Conservation (phyloP, 2,113 vertebrate species). For the Halichoerus grypus region DNA sequence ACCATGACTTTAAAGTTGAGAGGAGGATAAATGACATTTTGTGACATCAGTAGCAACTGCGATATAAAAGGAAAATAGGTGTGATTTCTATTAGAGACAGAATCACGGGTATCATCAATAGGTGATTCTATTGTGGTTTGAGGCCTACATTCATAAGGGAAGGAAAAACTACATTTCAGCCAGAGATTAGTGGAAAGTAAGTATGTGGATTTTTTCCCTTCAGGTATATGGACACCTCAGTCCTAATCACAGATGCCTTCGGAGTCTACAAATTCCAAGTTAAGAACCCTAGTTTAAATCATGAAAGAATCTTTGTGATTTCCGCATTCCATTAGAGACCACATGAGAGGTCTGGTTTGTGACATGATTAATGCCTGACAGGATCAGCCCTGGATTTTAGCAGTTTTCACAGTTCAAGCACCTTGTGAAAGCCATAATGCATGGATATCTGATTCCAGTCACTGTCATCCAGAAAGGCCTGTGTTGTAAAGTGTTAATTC, state of each 20-base stretch:
- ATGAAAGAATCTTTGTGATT: background rate
- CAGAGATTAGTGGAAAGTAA: conserved; percentile 57
- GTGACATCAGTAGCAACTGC: conserved; percentile 17
- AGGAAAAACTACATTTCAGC: conserved; percentile 43
- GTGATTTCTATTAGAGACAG: conserved; percentile 45
- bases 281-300: background rate
- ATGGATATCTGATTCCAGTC: background rate
- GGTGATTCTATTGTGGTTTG: background rate
- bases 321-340: background rate
- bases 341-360: conserved; percentile 21
- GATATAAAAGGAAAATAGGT: conserved; percentile 48
- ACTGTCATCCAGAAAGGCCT: background rate
- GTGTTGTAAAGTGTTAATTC: conserved; percentile 40
- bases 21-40: conserved; percentile 49
- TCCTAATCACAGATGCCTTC: background rate
- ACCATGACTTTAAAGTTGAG: conserved; percentile 49
- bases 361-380: background rate
- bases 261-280: background rate
- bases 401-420: conserved; percentile 16
- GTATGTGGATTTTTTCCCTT: background rate
- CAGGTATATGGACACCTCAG: background rate
- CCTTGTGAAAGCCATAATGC: background rate
- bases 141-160: background rate
- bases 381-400: background rate
- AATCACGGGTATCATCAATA: conserved; percentile 51